A percentile compares a stretch with the other conserved stretches of the same genome.
Conservation (phyloP, 2,888 invertebrate genomes). For the Fragum sueziense region DNA sequence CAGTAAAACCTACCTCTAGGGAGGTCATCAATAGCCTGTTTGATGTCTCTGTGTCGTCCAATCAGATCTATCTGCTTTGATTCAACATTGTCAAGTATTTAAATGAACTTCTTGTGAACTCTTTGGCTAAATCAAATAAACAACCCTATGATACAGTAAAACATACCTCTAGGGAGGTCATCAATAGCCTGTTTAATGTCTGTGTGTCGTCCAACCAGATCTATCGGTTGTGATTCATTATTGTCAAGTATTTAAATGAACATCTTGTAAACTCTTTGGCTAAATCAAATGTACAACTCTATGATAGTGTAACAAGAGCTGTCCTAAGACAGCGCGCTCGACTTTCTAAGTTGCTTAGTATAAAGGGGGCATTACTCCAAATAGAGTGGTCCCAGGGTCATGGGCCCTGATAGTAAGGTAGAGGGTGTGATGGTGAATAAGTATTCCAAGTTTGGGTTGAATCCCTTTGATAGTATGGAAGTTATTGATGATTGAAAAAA, state of each 20-base stretch:
- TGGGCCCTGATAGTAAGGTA: too few relatives aligned
- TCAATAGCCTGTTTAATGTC: constrained; percentile 52
- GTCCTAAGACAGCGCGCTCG: too few relatives aligned
- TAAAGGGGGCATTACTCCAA: too few relatives aligned
- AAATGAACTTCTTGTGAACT: constrained; percentile 48
- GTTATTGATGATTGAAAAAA: too few relatives aligned
- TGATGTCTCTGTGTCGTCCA: constrained; percentile 53
- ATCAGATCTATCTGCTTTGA: constrained; percentile 50
- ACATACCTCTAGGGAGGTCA: constrained; percentile 61
- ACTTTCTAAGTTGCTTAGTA: too few relatives aligned
- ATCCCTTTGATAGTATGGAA: too few relatives aligned
- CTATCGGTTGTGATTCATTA: constrained; percentile 53
- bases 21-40: constrained; percentile 49
- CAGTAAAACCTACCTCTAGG: constrained; percentile 65
- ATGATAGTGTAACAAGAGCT: too few relatives aligned
- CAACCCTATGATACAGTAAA: too few relatives aligned
- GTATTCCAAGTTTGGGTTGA: too few relatives aligned
- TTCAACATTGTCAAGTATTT: constrained; percentile 54
- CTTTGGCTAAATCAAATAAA: constrained; percentile 55
- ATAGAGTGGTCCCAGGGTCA: too few relatives aligned
- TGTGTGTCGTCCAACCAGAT: constrained; percentile 49
- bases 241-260: constrained; percentile 56
- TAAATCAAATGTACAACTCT: constrained; percentile 53
- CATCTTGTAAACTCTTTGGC: constrained; percentile 45
- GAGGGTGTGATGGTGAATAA: too few relatives aligned